These are phyloP conservation scores for Leuciscus waleckii DNA, from an alignment of 2,797 vertebrate genomes.

Conservation along the genomic window DNA sequence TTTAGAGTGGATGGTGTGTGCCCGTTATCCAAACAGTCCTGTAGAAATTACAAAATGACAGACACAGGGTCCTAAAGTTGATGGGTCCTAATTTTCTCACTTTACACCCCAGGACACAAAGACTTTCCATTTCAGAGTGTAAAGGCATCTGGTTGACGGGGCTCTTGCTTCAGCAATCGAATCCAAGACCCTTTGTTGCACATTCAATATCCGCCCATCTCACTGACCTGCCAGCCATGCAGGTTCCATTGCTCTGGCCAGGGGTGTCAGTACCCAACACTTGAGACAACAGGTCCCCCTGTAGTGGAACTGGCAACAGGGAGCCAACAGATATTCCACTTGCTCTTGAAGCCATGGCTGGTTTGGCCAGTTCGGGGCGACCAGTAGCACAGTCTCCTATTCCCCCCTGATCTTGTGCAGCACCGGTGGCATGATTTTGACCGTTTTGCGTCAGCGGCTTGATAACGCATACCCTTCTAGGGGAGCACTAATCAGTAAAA, in stretches of 20 bases:
- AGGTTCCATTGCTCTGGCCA: background rate
- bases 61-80: background rate
- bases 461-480: no score
- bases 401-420: no score
- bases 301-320: background rate
- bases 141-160: background rate
- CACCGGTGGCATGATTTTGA: no score
- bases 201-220: background rate
- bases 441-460: no score
- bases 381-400: no score
- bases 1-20: background rate
- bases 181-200: background rate
- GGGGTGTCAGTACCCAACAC: no score
- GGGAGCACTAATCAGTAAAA: no score
- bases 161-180: background rate
- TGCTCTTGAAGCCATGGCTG: background rate
- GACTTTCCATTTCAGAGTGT: background rate
- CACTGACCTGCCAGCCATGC: background rate
- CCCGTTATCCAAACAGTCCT: no score
- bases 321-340: background rate
- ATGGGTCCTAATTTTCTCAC: background rate
- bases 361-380: background rate
- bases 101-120: background rate
- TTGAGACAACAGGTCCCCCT: background rate
- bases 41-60: background rate